A percentile compares a stretch with the other conserved stretches of the same genome.
These are phyloP conservation scores for Sebastolobus alascanus DNA, from an alignment of 2,797 vertebrate genomes.

Conservation along the genomic window DNA sequence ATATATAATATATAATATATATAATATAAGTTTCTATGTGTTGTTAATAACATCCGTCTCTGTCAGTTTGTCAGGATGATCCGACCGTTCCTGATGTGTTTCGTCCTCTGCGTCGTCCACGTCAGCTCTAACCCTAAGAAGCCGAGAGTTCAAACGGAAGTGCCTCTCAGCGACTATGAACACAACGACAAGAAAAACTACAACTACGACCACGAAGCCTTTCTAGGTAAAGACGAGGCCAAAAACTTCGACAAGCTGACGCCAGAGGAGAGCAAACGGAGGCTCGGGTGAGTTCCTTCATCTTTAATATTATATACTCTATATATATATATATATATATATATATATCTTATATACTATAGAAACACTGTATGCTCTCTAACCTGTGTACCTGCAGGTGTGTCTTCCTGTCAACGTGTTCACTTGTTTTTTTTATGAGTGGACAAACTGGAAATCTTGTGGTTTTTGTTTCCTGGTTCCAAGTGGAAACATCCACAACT, in stretches of 20 bases:
- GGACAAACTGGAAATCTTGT: background rate
- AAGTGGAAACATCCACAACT: background rate
- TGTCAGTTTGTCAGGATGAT: slow-evolving; percentile 86
- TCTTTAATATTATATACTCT: background rate
- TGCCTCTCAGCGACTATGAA: slow-evolving; percentile 87
- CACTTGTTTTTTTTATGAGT: background rate
- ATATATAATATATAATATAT: no score
- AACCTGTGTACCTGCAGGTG: background rate
- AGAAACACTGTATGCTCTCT: background rate
- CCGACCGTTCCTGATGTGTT: slow-evolving; percentile 83
- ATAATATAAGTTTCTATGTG: background rate
- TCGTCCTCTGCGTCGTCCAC: slow-evolving; percentile 84
- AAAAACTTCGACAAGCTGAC: slow-evolving; percentile 92
- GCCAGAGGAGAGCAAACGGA: slow-evolving; percentile 92
- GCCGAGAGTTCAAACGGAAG: slow-evolving; percentile 88
- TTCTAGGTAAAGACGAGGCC: slow-evolving; percentile 91
- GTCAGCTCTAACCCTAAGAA: slow-evolving; percentile 90
- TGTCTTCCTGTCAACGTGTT: background rate
- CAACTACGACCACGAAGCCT: slow-evolving; percentile 95
- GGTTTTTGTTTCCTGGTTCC: background rate
- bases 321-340: no score
- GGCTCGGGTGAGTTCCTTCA: slow-evolving; percentile 86
- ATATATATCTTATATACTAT: no score
- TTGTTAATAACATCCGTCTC: background rate
- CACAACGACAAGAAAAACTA: slow-evolving; percentile 90